phyloP scores from a whole-genome alignment of 2,888 invertebrate species.

The Dynastes hyllus region DNA sequence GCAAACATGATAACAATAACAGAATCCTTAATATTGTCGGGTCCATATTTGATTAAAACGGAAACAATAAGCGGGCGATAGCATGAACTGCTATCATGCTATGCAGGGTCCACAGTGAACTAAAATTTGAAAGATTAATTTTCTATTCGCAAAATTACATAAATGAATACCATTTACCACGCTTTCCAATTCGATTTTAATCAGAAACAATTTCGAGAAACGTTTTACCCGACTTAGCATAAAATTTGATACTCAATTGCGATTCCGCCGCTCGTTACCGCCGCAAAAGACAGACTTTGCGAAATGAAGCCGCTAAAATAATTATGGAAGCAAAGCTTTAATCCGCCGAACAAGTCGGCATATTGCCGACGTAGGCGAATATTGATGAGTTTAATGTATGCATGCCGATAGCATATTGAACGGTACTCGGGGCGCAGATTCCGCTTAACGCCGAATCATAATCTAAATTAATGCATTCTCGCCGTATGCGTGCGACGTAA shows the following conservation, averaged over 20 bases:
- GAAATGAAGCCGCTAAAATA: too few species aligned
- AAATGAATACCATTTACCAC: not conserved
- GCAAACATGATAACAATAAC: too few species aligned
- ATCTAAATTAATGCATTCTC: constrained; percentile 47
- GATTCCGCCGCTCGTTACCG: too few species aligned
- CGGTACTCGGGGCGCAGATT: constrained; percentile 28
- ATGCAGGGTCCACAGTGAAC: too few species aligned
- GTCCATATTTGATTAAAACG: too few species aligned
- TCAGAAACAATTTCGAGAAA: not conserved
- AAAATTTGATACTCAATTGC: not conserved
- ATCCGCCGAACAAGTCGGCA: not conserved
- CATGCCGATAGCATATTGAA: constrained; percentile 33
- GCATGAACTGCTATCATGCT: too few species aligned
- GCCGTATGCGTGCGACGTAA: constrained; percentile 26
- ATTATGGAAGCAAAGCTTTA: too few species aligned
- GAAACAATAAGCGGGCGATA: too few species aligned
- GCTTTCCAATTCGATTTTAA: not conserved
- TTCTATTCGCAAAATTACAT: too few species aligned
- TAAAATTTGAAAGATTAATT: too few species aligned
- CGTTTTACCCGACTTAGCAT: not conserved
- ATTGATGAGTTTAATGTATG: constrained; percentile 40
- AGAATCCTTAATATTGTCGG: too few species aligned
- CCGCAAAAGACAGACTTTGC: too few species aligned
- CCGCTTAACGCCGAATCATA: constrained; percentile 29
- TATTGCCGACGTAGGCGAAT: constrained; percentile 33